These are phyloP conservation scores for Sebastes itinus DNA, from an alignment of 2,797 vertebrate genomes.

Conservation along the genomic window DNA sequence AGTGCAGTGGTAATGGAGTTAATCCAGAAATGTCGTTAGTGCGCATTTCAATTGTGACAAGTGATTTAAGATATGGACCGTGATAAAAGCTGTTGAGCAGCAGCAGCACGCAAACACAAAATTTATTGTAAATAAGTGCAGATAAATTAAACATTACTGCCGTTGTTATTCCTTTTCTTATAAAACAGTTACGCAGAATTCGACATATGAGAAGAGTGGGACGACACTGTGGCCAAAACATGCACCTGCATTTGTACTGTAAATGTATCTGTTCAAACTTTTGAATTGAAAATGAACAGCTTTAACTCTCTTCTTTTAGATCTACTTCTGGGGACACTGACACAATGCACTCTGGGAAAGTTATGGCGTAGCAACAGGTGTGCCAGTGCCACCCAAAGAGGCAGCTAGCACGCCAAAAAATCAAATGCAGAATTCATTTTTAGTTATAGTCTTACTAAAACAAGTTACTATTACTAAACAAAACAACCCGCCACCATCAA, in stretches of 20 bases:
- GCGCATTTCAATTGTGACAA: not conserved
- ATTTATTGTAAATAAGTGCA: not conserved
- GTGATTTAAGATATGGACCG: constrained; percentile 19
- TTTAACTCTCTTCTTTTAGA: not conserved
- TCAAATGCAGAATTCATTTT: too few species aligned
- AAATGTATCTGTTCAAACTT: not conserved
- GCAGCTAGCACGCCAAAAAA: too few species aligned
- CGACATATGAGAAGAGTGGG: not conserved
- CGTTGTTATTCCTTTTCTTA: not conserved
- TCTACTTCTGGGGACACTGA: not conserved
- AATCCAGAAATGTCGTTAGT: constrained; percentile 65
- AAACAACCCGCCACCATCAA: too few species aligned
- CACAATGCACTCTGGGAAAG: not conserved
- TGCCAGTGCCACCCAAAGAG: too few species aligned
- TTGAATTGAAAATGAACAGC: not conserved
- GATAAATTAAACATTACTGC: not conserved
- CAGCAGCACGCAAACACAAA: not conserved
- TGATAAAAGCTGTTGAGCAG: not conserved
- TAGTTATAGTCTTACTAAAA: too few species aligned
- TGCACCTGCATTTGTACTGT: not conserved
- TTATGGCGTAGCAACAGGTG: too few species aligned
- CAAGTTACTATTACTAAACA: too few species aligned
- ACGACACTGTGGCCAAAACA: not conserved
- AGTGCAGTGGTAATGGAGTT: constrained; percentile 36
- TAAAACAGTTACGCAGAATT: not conserved